Percentiles rank a stretch among this genome's conserved stretches.
These are phyloP conservation scores for Coelogynopora nodosa DNA, from an alignment of 2,888 invertebrate species.

Conservation along the genomic window DNA sequence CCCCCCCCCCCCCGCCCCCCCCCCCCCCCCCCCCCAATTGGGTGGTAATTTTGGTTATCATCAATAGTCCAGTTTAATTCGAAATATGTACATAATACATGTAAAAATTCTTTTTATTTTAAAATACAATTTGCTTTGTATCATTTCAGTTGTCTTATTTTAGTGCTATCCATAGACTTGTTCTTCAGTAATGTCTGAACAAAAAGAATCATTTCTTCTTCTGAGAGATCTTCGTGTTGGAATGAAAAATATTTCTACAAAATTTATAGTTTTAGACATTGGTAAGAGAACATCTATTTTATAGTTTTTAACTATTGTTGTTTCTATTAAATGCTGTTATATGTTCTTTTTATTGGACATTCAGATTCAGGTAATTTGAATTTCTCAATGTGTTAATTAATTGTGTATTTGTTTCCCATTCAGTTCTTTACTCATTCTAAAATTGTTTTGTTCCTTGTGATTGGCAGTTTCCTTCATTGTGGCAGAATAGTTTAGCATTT, in stretches of 20 bases:
- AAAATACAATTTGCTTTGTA: background rate
- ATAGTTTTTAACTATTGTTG: background rate
- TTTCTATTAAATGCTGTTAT: background rate
- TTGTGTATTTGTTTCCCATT: background rate
- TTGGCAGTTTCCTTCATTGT: no score
- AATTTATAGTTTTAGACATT: slow-evolving; percentile 41
- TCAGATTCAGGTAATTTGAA: background rate
- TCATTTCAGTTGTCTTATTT: no score
- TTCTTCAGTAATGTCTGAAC: background rate
- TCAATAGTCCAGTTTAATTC: background rate
- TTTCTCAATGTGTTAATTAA: background rate
- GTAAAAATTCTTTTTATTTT: background rate
- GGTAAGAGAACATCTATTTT: background rate
- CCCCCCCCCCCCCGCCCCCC: background rate
- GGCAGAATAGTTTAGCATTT: no score
- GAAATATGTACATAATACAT: background rate
- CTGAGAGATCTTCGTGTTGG: slow-evolving; percentile 40
- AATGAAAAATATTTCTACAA: slow-evolving; percentile 40
- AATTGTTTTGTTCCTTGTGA: background rate
- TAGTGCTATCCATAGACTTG: background rate
- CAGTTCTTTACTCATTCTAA: background rate
- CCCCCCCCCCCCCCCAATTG: no score
- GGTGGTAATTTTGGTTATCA: background rate
- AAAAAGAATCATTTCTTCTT: slow-evolving; percentile 33
- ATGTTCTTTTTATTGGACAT: background rate